Percentiles rank a stretch among this genome's conserved stretches.
Evolutionary conservation across 2,888 invertebrate species (phyloP).

Genomic region (Eupithecia centaureata): DNA sequence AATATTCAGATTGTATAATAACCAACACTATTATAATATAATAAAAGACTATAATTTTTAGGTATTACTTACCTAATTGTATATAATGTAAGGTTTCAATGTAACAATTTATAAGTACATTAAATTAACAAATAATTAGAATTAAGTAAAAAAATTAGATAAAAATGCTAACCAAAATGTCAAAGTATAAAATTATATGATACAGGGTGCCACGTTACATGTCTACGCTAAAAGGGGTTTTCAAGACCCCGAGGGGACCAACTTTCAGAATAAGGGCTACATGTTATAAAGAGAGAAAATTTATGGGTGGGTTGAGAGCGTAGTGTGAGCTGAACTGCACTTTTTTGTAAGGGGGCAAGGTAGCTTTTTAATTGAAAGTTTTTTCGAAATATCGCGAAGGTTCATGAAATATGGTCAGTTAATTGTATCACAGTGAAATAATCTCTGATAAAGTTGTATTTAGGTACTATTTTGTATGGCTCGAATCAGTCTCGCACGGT

Average conservation of each 20-base stretch:
- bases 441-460: conserved; percentile 39
- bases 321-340: too few relatives aligned
- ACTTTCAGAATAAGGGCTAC: too few relatives aligned
- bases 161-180: too few relatives aligned
- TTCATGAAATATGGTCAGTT: background rate
- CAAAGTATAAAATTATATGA: too few relatives aligned
- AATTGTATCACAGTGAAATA: conserved; percentile 29
- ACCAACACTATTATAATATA: conserved; percentile 6
- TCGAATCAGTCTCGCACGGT: conserved; percentile 75
- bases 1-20: too few relatives aligned
- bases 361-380: too few relatives aligned
- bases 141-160: background rate
- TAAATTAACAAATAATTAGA: background rate
- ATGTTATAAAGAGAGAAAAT: too few relatives aligned
- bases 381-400: background rate
- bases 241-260: too few relatives aligned
- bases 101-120: background rate
- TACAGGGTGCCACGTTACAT: too few relatives aligned
- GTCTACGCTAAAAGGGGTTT: too few relatives aligned
- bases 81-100: background rate
- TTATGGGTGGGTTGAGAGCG: too few relatives aligned
- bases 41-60: conserved; percentile 23
- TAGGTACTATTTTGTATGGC: conserved; percentile 59
- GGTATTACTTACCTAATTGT: conserved; percentile 2
- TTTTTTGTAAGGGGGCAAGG: too few relatives aligned